Evolutionary conservation across 2,888 invertebrate genomes (phyloP).

Genomic region (Eupithecia insigniata): DNA sequence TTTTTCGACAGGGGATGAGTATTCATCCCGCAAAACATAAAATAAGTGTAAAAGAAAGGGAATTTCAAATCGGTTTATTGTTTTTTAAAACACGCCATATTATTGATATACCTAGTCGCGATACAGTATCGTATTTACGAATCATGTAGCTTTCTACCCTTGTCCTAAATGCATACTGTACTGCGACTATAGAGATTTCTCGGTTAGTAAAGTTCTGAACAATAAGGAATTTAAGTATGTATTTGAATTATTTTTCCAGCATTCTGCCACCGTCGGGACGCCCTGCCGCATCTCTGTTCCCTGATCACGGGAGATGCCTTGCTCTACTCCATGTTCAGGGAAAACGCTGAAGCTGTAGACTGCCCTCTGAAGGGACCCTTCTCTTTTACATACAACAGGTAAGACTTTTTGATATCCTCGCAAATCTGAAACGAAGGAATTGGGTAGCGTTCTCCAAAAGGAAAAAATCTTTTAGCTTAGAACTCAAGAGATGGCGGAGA

Average conservation of each 20-base stretch:
- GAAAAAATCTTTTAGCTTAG: no score
- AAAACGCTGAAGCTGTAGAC: conserved; percentile 93
- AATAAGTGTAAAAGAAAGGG: no score
- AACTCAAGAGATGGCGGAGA: no score
- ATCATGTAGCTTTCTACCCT: neutral
- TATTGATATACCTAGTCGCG: no score
- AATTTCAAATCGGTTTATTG: no score
- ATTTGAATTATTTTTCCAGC: conserved; percentile 79
- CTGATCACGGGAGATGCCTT: conserved; percentile 95
- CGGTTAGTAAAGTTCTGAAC: neutral
- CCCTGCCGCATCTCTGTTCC: conserved; percentile 91
- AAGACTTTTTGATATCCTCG: conserved; percentile 27
- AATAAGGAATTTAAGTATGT: no score
- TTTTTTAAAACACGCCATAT: no score
- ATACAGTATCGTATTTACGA: neutral
- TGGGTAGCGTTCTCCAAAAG: no score
- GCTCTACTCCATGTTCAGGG: conserved; percentile 94
- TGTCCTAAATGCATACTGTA: neutral
- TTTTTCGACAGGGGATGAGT: no score
- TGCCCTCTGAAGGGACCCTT: conserved; percentile 95
- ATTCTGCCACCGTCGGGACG: conserved; percentile 89
- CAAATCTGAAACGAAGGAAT: neutral
- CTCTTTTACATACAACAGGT: conserved; percentile 95
- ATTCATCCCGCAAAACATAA: no score
- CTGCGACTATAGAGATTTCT: neutral